phyloP scores from a whole-genome alignment of 2,888 invertebrate species.

The Drosophila multiciliata region DNA sequence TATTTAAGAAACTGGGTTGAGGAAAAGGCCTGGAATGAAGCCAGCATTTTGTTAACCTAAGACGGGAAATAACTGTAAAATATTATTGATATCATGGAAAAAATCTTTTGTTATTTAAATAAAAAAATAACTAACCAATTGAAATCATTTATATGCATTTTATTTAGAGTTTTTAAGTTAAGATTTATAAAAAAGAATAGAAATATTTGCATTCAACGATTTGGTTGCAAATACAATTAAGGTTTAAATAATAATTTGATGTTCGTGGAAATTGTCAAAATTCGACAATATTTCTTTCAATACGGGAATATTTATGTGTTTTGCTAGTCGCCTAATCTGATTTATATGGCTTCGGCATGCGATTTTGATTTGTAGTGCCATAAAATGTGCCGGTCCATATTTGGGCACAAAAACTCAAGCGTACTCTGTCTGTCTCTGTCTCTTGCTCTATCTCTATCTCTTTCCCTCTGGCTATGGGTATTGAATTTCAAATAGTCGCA shows the following conservation, averaged over 20 bases:
- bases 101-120: background rate
- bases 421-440: too few species aligned
- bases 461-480: conserved; percentile 36
- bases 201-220: background rate
- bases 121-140: background rate
- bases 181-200: background rate
- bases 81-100: background rate
- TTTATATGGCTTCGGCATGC: conserved; percentile 49
- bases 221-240: conserved; percentile 8
- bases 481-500: conserved; percentile 56
- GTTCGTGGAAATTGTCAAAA: conserved; percentile 40
- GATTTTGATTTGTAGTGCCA: conserved; percentile 64
- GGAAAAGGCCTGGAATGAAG: conserved; percentile 29
- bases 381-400: conserved; percentile 48
- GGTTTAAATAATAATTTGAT: conserved; percentile 34
- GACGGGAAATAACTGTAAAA: background rate
- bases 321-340: conserved; percentile 24
- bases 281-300: too few species aligned
- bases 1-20: conserved; percentile 89
- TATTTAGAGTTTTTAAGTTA: background rate
- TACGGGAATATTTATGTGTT: conserved; percentile 53
- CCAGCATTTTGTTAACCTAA: conserved; percentile 37
- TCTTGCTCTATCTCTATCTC: background rate
- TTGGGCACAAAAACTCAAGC: conserved; percentile 13
- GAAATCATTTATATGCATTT: background rate